Base-by-base conservation (phyloP, 2,888 invertebrate species). In the Pseudococcus longispinus region DNA sequence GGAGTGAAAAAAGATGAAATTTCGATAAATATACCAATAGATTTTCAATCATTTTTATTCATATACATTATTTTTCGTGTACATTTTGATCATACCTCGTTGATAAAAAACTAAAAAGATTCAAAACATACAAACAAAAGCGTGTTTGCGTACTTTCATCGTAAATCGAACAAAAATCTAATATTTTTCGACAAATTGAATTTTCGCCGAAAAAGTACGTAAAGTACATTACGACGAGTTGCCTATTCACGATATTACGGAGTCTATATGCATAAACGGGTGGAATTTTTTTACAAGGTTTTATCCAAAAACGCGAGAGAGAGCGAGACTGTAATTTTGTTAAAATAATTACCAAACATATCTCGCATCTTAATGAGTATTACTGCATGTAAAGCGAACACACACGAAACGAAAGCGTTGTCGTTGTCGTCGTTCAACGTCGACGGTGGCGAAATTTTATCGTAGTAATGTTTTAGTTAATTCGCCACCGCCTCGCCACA, bases 321-420 rank as follows among this genome's bases (percentile, higher is more conserved):
- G 20, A 37, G 42, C 77, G 77, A 42, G 29, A 80, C 37, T 80
- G 77, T 80, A 80, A 80, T 80, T 80, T 42, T 37, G 77, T 29
- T 37, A 80, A 80, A 80, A 80, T 80, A 80, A 80, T 80, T 80
- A 80, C 42, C 77, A 42, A 80, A 37, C 70, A 70, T 70, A 70
- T 70, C 70, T 70, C 70, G 70, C 29, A 70, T 70, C 70, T 70
- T 70, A 70, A 70, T 70, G 70, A 70, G 29, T 29, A 70, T 70
- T 70, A 70, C 70, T 29, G 70, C 70, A 70, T 70, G 70, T 60
- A 29, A 26, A 29, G 1, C 18, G 29, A 29, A 29, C 70, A 60
- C 60, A 60, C 60, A 70, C 70, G 70, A 70, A 70, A 70, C 70
- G 37, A 37, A 37, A 37, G 37, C 37, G 37, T 37, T 37, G 37